phyloP scores from a whole-genome alignment of 2,888 invertebrate genomes.

The Andrena trimmerana region DNA sequence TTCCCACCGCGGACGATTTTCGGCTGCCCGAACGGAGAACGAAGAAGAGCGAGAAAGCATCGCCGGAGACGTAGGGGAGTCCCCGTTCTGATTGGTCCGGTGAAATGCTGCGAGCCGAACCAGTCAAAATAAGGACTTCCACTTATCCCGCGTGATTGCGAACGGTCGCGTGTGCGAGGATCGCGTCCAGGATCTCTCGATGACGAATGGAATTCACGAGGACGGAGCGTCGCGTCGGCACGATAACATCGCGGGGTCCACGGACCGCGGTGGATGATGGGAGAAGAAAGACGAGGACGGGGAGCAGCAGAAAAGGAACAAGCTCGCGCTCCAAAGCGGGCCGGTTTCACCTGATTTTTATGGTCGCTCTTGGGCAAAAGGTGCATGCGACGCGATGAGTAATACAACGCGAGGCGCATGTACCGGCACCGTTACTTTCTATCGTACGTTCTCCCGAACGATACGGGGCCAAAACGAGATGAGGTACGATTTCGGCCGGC shows the following conservation, averaged over 20 bases:
- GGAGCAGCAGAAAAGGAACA: slow-evolving; percentile 16
- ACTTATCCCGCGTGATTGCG: slow-evolving; percentile 33
- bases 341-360: slow-evolving; percentile 57
- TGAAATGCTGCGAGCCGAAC: slow-evolving; percentile 46
- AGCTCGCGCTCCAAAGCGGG: slow-evolving; percentile 27
- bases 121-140: slow-evolving; percentile 42
- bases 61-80: neutral
- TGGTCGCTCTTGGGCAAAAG: slow-evolving; percentile 40
- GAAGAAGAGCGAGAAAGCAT: slow-evolving; percentile 12
- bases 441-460: slow-evolving; percentile 18
- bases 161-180: slow-evolving; percentile 14
- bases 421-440: slow-evolving; percentile 53
- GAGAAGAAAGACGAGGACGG: neutral
- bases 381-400: slow-evolving; percentile 41
- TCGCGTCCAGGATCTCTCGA: slow-evolving; percentile 37
- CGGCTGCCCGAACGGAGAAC: neutral
- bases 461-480: slow-evolving; percentile 17
- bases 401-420: slow-evolving; percentile 31
- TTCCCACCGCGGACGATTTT: neutral
- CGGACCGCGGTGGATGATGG: slow-evolving; percentile 5
- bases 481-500: slow-evolving; percentile 39
- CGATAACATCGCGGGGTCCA: slow-evolving; percentile 46
- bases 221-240: slow-evolving; percentile 25
- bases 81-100: slow-evolving; percentile 49
- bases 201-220: slow-evolving; percentile 59